Evolutionary conservation across 2,888 invertebrate genomes (phyloP).

Genomic region (Creontiades dilutus): DNA sequence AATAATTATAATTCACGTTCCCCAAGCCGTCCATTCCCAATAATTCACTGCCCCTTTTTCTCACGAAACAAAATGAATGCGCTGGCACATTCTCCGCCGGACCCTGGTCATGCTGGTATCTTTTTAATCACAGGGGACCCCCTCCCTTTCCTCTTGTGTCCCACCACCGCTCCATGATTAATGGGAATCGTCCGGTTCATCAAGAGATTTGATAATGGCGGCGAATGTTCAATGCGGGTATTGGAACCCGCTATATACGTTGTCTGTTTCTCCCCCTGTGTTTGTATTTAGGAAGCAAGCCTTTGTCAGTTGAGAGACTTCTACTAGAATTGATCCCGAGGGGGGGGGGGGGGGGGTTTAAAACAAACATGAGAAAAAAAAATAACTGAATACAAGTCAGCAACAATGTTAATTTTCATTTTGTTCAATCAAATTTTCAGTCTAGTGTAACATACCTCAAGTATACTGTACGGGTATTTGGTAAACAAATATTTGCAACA

Average conservation of each 20-base stretch:
- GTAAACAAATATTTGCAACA: too few species aligned
- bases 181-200: not conserved
- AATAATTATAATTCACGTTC: slow-evolving; percentile 57
- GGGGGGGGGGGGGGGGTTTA: too few species aligned
- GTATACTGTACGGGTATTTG: too few species aligned
- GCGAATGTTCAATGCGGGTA: not conserved
- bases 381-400: too few species aligned
- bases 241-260: not conserved
- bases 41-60: not conserved
- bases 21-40: not conserved
- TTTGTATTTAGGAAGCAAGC: not conserved
- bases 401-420: too few species aligned
- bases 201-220: not conserved
- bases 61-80: slow-evolving; percentile 23
- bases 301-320: too few species aligned
- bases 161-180: not conserved
- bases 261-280: slow-evolving; percentile 2
- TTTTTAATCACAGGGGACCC: slow-evolving; percentile 7
- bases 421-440: too few species aligned
- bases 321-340: too few species aligned
- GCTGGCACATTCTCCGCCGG: not conserved
- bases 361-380: too few species aligned
- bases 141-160: not conserved
- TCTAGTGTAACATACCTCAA: too few species aligned
- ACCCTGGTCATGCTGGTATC: slow-evolving; percentile 39